These are phyloP conservation scores for Brachionus paranguensis DNA, from an alignment of 1,140 invertebrate genomes.

Conservation along the genomic window DNA sequence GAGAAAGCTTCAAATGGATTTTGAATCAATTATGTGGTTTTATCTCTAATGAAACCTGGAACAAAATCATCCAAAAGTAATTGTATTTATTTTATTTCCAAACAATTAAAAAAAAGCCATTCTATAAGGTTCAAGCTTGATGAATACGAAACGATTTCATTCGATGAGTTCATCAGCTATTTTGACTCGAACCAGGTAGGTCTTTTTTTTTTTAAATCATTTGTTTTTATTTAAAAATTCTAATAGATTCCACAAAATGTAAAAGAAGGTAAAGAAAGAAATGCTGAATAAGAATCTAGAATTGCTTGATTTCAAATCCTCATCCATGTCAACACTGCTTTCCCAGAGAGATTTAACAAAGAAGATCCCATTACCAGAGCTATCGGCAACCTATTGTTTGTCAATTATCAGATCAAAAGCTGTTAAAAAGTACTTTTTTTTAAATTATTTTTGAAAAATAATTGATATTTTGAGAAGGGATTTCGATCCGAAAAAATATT, in stretches of 20 bases:
- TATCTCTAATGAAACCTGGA: conserved; percentile 20
- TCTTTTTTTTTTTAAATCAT: not conserved
- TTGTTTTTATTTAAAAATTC: not conserved
- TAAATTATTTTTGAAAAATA: not conserved
- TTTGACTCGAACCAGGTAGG: not conserved
- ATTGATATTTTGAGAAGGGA: not conserved
- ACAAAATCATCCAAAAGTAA: conserved; percentile 18
- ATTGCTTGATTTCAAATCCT: conserved; percentile 21
- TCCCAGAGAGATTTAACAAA: not conserved
- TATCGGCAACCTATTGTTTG: not conserved
- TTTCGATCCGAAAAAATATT: conserved; percentile 17
- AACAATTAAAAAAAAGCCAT: no score
- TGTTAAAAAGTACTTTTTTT: not conserved
- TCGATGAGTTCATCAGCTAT: conserved; percentile 20
- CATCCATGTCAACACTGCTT: not conserved
- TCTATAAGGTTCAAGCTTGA: conserved; percentile 5
- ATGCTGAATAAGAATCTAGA: not conserved
- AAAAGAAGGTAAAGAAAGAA: conserved; percentile 24
- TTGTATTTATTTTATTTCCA: not conserved
- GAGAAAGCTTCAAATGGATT: conserved; percentile 21
- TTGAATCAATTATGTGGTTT: conserved; percentile 31
- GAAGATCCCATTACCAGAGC: not conserved
- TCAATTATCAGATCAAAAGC: not conserved
- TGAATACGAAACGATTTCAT: not conserved
- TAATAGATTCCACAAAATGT: not conserved